Base-by-base conservation (phyloP, 2,888 invertebrate genomes). In the Carcina quercana region DNA sequence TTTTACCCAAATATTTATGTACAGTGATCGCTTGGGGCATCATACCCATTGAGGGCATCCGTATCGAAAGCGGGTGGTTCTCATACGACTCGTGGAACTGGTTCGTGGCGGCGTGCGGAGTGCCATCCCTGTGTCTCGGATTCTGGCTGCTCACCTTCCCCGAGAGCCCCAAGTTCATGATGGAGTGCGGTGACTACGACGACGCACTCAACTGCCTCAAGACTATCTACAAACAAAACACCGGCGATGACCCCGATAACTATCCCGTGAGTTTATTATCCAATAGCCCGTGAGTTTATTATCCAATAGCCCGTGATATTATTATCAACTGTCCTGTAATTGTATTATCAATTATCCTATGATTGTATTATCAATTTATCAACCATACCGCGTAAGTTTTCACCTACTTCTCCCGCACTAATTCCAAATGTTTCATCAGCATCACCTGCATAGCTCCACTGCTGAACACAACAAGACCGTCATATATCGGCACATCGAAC, bases 101-200 rank as follows among this genome's bases (percentile, higher is more conserved):
- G 63, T 93, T 93, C 68, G 91, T 93, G 19, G 88, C 91, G 1
- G 86, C 91, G 0, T 92, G 92, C 65, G 89, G 90, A 3, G 45
- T 91, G 3, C 92, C 93, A 0, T 91, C 91, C 42, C 73, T 91
- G 13, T 43, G 89, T 45, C 86, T 91, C 20, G 90, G 83, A 34
- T 73, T 89, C 40, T 92, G 92, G 92, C 72, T 93, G 5, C 86
- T 91, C 48, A 82, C 87, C 36, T 92, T 93, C 71, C 93, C 93
- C 0, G 93, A 93, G 71, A 93, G 92, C 59, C 93, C 93, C 1
- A 93, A 93, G 67, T 93, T 93, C 68, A 86, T 93, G 53, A 85
- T 93, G 64, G 92, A 92, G 66, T 90, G 90, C 53, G 93, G 92
- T 0, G 92, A 92, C 62, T 87, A 91, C 13, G 92, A 92, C 27